Evolutionary conservation across 2,113 vertebrate genomes (phyloP).

Genomic region (Macquaria ambigua): DNA sequence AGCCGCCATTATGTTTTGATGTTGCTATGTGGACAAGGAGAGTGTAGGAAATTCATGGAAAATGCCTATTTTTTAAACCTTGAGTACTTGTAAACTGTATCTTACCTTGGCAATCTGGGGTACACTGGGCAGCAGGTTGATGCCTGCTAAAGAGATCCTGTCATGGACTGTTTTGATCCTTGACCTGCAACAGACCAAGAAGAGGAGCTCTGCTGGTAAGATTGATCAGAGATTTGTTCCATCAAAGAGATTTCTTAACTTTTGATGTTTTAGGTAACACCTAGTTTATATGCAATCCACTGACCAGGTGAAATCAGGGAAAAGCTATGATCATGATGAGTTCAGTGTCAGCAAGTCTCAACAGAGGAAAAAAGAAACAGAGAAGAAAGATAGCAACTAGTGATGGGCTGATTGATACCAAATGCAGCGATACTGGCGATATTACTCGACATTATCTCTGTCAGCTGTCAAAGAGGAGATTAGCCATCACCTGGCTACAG

Average conservation of each 20-base stretch:
- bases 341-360: not conserved
- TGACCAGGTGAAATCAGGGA: not conserved
- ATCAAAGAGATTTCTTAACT: not conserved
- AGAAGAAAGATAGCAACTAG: not conserved
- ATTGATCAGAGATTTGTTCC: not conserved
- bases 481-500: conserved; percentile 16
- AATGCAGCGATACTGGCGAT: not conserved
- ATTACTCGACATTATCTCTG: not conserved
- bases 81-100: not conserved
- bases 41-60: not conserved
- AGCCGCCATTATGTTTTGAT: not conserved
- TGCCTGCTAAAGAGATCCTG: conserved; percentile 94
- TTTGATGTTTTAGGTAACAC: not conserved
- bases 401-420: not conserved
- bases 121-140: conserved; percentile 94
- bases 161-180: conserved; percentile 93
- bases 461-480: conserved; percentile 20
- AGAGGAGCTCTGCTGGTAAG: not conserved
- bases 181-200: conserved; percentile 84
- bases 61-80: not conserved
- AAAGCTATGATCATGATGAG: not conserved
- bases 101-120: conserved; percentile 97
- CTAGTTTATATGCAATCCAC: not conserved
- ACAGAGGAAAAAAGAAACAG: not conserved
- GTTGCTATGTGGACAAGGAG: not conserved